These are phyloP conservation scores for Charaxes varanes DNA, from an alignment of 1,140 invertebrate species.

Conservation along the genomic window DNA sequence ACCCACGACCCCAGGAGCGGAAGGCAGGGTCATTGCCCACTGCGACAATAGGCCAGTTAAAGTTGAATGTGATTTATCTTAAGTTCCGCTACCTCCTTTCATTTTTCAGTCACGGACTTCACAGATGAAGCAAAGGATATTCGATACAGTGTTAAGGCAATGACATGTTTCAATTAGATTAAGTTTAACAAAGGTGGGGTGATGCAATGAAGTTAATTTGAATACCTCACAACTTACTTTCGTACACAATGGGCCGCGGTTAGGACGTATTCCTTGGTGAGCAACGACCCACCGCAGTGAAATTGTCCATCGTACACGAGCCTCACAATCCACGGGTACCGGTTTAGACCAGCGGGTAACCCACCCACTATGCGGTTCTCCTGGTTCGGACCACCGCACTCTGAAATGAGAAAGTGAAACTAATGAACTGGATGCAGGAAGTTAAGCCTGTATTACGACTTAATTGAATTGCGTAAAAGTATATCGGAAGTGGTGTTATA, in stretches of 20 bases:
- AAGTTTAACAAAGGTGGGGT: no score
- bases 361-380: slow-evolving; percentile 85
- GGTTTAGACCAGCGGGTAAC: slow-evolving; percentile 83
- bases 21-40: no score
- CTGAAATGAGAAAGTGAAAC: slow-evolving; percentile 64
- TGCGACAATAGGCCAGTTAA: no score
- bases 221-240: slow-evolving; percentile 75
- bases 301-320: slow-evolving; percentile 90
- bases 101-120: no score
- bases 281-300: slow-evolving; percentile 90
- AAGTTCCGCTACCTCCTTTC: no score
- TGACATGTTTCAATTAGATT: no score
- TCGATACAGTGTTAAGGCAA: no score
- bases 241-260: slow-evolving; percentile 83
- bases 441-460: slow-evolving; percentile 14
- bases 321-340: slow-evolving; percentile 91
- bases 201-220: no score
- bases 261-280: slow-evolving; percentile 82
- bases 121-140: no score
- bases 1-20: no score
- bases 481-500: slow-evolving; percentile 15
- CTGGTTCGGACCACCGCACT: slow-evolving; percentile 82
- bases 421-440: slow-evolving; percentile 24
- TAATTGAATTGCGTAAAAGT: slow-evolving; percentile 19
- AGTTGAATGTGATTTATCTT: no score